Percentiles rank a stretch among this genome's conserved stretches.
Conservation (phyloP, 2,113 vertebrate species). For the Ophthalmolycus amberensis region DNA sequence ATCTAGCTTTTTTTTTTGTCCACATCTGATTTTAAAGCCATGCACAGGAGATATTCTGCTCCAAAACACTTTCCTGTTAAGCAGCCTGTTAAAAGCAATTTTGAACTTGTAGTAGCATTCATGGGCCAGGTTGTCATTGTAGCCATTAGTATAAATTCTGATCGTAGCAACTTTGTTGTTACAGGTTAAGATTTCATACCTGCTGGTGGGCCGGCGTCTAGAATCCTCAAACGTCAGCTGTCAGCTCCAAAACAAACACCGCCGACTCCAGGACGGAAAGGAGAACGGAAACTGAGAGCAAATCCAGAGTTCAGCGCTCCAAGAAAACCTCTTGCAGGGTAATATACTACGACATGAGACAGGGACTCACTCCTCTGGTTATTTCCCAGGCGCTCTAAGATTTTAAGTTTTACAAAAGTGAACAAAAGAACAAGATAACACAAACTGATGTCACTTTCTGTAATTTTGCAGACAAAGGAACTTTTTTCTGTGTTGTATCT, state of each 20-base stretch:
- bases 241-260: conserved; percentile 81
- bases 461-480: conserved; percentile 89
- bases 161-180: conserved; percentile 72
- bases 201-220: conserved; percentile 73
- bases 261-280: conserved; percentile 58
- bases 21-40: conserved; percentile 7
- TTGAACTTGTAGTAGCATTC: conserved; percentile 48
- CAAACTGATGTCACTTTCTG: conserved; percentile 80
- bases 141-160: conserved; percentile 52
- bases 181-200: conserved; percentile 78
- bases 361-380: conserved; percentile 63
- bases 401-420: conserved; percentile 60
- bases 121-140: conserved; percentile 47
- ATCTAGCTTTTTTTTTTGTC: background rate
- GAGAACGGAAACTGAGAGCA: conserved; percentile 61
- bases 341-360: conserved; percentile 70
- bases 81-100: conserved; percentile 19
- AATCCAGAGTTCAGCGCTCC: conserved; percentile 58
- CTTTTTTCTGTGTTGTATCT: conserved; percentile 86
- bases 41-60: background rate
- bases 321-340: conserved; percentile 54
- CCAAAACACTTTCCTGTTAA: conserved; percentile 8
- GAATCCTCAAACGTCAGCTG: conserved; percentile 69
- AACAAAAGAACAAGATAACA: conserved; percentile 57
- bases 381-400: conserved; percentile 75